phyloP scores from a whole-genome alignment of 1,140 invertebrate genomes.

The Sesamia nonagrioides region DNA sequence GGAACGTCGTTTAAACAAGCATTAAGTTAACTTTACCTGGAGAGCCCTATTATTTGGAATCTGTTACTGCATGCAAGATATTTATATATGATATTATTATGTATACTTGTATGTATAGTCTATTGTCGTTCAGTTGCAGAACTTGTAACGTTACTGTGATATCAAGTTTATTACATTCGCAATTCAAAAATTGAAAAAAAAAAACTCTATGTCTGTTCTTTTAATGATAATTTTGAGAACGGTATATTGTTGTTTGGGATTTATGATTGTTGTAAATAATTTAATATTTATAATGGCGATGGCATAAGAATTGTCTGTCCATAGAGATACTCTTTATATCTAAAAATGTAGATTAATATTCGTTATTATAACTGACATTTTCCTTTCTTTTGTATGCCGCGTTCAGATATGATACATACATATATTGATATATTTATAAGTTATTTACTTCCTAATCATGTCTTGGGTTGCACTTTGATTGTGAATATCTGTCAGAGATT shows the following conservation, averaged over 20 bases:
- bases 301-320: conserved; percentile 62
- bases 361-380: conserved; percentile 40
- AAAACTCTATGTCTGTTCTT: conserved; percentile 22
- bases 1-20: conserved; percentile 75
- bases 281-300: conserved; percentile 60
- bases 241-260: conserved; percentile 55
- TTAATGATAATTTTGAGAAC: conserved; percentile 44
- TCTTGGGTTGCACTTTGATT: not conserved
- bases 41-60: conserved; percentile 63
- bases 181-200: conserved; percentile 56
- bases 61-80: conserved; percentile 61
- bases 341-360: conserved; percentile 54
- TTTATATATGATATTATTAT: conserved; percentile 56
- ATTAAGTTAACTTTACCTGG: conserved; percentile 62
- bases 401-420: conserved; percentile 6
- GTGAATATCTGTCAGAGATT: not conserved
- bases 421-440: not conserved
- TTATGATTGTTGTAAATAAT: conserved; percentile 64
- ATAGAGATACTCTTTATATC: conserved; percentile 59
- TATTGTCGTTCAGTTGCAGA: conserved; percentile 74
- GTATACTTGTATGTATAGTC: conserved; percentile 57
- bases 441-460: not conserved
- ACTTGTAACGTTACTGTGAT: conserved; percentile 75
- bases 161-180: conserved; percentile 59
- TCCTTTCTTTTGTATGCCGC: conserved; percentile 17